phyloP scores from a whole-genome alignment of 2,888 invertebrate species.

The Antheraea yamamai region DNA sequence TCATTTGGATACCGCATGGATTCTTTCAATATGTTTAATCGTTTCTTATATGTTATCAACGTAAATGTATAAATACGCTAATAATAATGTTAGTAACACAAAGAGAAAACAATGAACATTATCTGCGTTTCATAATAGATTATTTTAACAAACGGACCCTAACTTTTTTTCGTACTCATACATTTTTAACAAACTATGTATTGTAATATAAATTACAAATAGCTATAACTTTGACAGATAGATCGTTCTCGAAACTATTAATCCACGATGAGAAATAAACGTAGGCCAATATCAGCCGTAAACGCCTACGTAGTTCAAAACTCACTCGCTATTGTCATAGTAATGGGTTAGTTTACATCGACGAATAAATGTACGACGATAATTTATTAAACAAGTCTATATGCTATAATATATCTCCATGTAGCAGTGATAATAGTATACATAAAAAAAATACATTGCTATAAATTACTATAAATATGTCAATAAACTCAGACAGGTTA shows the following conservation, averaged over 20 bases:
- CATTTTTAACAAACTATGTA: slow-evolving; percentile 21
- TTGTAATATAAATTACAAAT: slow-evolving; percentile 41
- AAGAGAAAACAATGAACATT: no score
- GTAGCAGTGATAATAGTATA: not conserved
- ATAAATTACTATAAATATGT: not conserved
- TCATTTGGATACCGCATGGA: not conserved
- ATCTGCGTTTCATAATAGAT: not conserved
- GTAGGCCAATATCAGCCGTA: slow-evolving; percentile 51
- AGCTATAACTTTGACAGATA: slow-evolving; percentile 50
- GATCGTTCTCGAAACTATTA: slow-evolving; percentile 51
- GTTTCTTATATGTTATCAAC: not conserved
- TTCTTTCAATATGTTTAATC: not conserved
- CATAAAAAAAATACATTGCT: not conserved
- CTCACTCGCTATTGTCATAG: slow-evolving; percentile 38
- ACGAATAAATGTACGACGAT: slow-evolving; percentile 16
- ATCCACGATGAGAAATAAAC: slow-evolving; percentile 54
- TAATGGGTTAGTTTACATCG: slow-evolving; percentile 25
- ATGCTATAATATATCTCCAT: not conserved
- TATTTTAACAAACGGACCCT: not conserved
- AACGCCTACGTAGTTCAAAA: slow-evolving; percentile 51
- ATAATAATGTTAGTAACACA: no score
- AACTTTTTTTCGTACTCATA: not conserved
- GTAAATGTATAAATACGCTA: no score
- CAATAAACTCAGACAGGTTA: not conserved
- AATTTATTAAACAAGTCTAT: slow-evolving; percentile 13